Conservation (phyloP, 92 coral and sea anemone genomes). For the Plumapathes pennacea region DNA sequence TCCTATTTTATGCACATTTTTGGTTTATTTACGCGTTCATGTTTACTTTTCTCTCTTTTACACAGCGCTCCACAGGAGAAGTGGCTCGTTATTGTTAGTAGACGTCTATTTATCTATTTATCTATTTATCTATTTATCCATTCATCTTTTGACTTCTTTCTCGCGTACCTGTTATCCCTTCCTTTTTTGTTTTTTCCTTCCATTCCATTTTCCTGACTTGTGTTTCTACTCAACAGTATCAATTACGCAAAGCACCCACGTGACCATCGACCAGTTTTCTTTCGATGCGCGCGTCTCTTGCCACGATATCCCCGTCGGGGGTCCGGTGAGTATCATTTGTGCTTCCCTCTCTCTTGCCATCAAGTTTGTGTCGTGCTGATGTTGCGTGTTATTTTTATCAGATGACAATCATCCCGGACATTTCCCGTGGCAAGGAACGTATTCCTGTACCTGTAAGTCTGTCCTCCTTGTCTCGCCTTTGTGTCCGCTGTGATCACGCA, state of each 20-base stretch:
- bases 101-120: not conserved
- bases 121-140: too few species aligned
- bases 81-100: conserved; percentile 77
- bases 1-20: not conserved
- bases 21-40: too few species aligned
- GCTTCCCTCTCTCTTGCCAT: not conserved
- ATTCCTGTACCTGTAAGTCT: conserved; percentile 72
- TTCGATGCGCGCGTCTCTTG: conserved; percentile 76
- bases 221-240: conserved; percentile 36
- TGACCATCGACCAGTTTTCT: conserved; percentile 85
- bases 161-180: too few species aligned
- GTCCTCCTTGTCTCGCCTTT: too few species aligned
- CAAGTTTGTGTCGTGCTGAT: not conserved
- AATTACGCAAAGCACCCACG: conserved; percentile 60
- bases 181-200: too few species aligned
- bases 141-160: too few species aligned
- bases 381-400: too few species aligned
- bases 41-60: not conserved
- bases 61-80: conserved; percentile 63
- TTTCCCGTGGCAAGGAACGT: conserved; percentile 73
- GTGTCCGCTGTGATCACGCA: too few species aligned
- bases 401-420: conserved; percentile 70
- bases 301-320: conserved; percentile 32
- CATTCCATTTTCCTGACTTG: too few species aligned
- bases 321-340: conserved; percentile 53